Evolutionary conservation across 2,113 vertebrate genomes (phyloP), one percentile per base, ranked within the genome.

Genomic region (Crotalus viridis): DNA sequence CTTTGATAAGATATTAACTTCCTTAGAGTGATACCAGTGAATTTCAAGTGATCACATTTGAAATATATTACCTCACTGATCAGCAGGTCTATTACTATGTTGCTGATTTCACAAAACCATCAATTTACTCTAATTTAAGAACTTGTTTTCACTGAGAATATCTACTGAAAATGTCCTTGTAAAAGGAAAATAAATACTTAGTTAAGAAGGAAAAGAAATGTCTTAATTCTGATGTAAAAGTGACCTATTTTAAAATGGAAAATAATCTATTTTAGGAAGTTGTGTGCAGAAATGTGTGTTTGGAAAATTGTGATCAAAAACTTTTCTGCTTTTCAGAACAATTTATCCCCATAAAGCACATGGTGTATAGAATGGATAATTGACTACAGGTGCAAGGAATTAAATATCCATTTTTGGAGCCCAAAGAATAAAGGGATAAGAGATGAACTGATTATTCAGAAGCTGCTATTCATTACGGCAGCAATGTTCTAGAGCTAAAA

Each of bases 321-420:
- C 91, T 46, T 97, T 97, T 96, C 97, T 98, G 96, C 94, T 94
- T 97, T 94, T 97, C 94, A 94, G 96, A 94, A 95, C 94, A 95
- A 95, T 91, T 95, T 96, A 97, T 97, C 96, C 94, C 93, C 95
- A 91, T 94, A 96, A 97, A 96, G 96, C 89, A 94, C 94, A 92
- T 93, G 96, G 97, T 96, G 95, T 96, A 97, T 96, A 96, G 95
- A 96, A 96, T 95, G 94, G 59, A 52, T 98, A 98, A 98, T 97
- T 97, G 96, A 96, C 95, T 97, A 97, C 97, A 98, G 97, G 97
- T 98, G 97, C 96, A 96, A 95, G 96, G 94, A 97, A 97, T 98
- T 97, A 96, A 93, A 95, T 90, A 95, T 90, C 88, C 95, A 93
- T 94, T 94, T 93, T 95, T 93, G 92, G 81, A 94, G 91, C 94